A percentile compares a stretch with the other conserved stretches of the same genome.
Conservation (phyloP, 2,113 vertebrate species). For the Carlito syrichta region DNA sequence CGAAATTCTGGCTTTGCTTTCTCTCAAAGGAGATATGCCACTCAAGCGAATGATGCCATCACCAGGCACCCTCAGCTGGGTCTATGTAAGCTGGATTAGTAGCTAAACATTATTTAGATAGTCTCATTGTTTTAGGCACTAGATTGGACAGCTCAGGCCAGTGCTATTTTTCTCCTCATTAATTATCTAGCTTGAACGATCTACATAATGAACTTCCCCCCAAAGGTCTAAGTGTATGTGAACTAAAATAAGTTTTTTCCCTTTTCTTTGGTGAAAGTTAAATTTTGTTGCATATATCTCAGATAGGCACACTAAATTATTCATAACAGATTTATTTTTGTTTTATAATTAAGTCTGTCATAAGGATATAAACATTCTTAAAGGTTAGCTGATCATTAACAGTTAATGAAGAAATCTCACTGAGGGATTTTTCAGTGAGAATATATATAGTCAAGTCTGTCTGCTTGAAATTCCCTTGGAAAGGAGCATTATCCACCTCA, state of each 20-base stretch:
- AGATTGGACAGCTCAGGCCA: neutral
- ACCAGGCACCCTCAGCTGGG: neutral
- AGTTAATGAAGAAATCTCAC: neutral
- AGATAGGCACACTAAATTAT: neutral
- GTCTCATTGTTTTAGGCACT: neutral
- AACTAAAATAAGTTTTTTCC: neutral
- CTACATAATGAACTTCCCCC: neutral
- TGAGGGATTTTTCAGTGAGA: neutral
- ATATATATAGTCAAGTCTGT: neutral
- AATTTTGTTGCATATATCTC: neutral
- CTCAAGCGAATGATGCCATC: neutral
- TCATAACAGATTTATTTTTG: neutral
- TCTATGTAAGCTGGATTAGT: neutral
- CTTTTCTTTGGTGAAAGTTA: neutral
- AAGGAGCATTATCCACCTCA: neutral
- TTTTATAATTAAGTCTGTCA: neutral
- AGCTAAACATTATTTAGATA: neutral
- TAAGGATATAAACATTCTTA: neutral
- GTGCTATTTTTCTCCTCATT: neutral
- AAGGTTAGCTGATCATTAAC: conserved; percentile 8
- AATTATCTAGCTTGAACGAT: neutral
- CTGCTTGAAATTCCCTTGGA: neutral
- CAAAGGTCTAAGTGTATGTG: neutral
- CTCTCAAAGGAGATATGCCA: neutral
- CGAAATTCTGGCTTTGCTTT: neutral